Conservation (phyloP, 2,888 invertebrate species). For the Plemyria rubiginata region DNA sequence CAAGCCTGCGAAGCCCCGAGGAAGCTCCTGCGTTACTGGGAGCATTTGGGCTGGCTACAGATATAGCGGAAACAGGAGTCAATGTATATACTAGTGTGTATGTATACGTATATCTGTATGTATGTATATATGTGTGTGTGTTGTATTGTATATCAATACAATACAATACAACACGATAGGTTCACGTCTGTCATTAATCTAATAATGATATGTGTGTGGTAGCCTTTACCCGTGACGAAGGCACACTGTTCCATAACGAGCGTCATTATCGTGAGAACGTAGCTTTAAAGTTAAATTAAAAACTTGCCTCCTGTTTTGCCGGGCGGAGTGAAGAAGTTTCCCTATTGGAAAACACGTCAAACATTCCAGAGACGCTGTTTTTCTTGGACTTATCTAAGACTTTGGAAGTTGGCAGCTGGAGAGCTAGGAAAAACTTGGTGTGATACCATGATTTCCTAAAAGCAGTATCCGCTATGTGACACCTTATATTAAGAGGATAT, state of each 20-base stretch:
- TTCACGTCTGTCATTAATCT: too few relatives aligned
- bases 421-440: conserved; percentile 15
- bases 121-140: too few relatives aligned
- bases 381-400: conserved; percentile 42
- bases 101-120: too few relatives aligned
- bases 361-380: conserved; percentile 40
- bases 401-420: conserved; percentile 34
- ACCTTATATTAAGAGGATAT: not conserved
- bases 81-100: too few relatives aligned
- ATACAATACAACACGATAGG: too few relatives aligned
- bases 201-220: too few relatives aligned
- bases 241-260: not conserved
- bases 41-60: too few relatives aligned
- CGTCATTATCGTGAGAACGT: not conserved
- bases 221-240: not conserved
- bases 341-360: conserved; percentile 46
- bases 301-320: conserved; percentile 42
- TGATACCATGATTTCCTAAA: not conserved
- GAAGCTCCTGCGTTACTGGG: too few relatives aligned
- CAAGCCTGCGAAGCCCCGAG: too few relatives aligned
- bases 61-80: too few relatives aligned
- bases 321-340: conserved; percentile 29
- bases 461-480: not conserved
- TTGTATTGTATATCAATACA: too few relatives aligned
- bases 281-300: conserved; percentile 45